Conservation (phyloP, 1,140 invertebrate species). For the Oedothorax gibbosus region DNA sequence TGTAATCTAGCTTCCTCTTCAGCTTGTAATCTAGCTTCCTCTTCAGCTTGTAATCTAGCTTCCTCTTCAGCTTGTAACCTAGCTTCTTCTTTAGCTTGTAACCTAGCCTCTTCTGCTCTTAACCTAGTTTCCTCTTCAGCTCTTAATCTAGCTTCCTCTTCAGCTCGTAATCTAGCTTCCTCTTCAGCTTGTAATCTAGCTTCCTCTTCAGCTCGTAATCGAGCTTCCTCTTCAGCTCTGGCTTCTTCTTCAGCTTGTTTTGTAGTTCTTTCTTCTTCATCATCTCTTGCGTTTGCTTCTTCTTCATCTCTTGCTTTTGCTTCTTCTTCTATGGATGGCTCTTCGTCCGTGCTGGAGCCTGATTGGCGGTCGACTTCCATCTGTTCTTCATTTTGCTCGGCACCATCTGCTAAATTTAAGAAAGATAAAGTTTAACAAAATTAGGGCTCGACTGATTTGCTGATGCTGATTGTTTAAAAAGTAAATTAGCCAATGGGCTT, state of each 20-base stretch:
- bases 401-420: no score
- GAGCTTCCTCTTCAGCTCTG: conserved; percentile 33
- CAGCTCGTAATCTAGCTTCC: not conserved
- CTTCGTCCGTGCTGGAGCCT: not conserved
- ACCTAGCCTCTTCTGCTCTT: not conserved
- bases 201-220: not conserved
- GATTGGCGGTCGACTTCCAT: not conserved
- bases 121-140: conserved; percentile 54
- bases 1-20: conserved; percentile 23
- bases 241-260: conserved; percentile 19
- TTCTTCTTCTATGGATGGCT: not conserved
- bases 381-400: not conserved
- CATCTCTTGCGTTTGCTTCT: not conserved
- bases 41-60: not conserved
- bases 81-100: not conserved
- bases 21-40: not conserved
- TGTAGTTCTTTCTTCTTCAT: not conserved
- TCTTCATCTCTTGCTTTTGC: not conserved
- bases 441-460: no score
- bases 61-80: conserved; percentile 19
- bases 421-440: no score
- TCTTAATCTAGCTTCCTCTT: conserved; percentile 30
- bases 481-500: no score
- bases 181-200: not conserved
- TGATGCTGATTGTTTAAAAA: no score